Base-by-base conservation (phyloP, 2,113 vertebrate species). In the Nibea coibor region DNA sequence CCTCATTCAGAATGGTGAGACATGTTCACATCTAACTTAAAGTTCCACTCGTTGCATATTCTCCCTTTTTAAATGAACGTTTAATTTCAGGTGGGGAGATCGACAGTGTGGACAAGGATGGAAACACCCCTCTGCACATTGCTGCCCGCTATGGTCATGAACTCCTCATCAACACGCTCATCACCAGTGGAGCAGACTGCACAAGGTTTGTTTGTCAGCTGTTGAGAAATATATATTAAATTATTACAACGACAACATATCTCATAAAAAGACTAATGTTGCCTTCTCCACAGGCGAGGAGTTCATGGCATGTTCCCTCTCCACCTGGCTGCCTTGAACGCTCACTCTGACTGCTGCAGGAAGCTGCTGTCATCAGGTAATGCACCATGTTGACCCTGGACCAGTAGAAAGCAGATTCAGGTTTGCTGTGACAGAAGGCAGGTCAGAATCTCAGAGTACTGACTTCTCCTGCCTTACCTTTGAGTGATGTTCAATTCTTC, bases 261-360 rank as follows among this genome's bases (percentile, higher is more conserved):
- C 2, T 0, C 22, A 0, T 48, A 50, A 43, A 26, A 11, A 50
- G 14, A 47, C 8, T 43, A 0, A 17, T 20, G n/a, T 62, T 61
- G 51, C 11, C 8, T 89, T 91, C 11, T 85, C 64, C 84, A 31
- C 86, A 99, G 98, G 92, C 96, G 97, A 91, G 98, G 98, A 43
- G 94, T 98, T 89, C 96, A 99, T 57, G 97, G 96, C 73, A 99
- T 99, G 98, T 97, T 99, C 81, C 98, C 98, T 48, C 94, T 99
- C 56, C 98, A 99, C 89, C 94, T 99, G 85, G 98, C 98, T 1
- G 98, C 96, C 1, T 90, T 99, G 86, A 97, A 98, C 2, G 98
- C 97, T 68, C 97, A 99, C 91, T 94, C 97, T 4, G 97, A 99
- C 93, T 99, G 98, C 95, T 99, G 98, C 95, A 92, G 96, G 85